Evolutionary conservation across 2,888 invertebrate species (phyloP).

Genomic region (Meandrusa payeni): DNA sequence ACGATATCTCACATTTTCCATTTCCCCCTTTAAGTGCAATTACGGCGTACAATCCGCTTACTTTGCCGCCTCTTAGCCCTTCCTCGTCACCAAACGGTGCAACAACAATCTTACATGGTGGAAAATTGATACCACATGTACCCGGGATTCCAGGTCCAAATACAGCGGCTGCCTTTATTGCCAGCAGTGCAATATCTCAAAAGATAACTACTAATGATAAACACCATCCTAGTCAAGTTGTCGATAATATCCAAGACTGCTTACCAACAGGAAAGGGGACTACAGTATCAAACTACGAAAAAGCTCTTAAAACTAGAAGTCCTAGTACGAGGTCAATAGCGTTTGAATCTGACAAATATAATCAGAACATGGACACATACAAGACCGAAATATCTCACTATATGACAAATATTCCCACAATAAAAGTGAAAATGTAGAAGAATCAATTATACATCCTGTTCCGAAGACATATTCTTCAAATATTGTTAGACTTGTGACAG

Average conservation of each 20-base stretch:
- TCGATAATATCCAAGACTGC: constrained; percentile 33
- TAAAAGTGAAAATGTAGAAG: constrained; percentile 67
- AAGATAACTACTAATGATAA: constrained; percentile 47
- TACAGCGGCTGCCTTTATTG: constrained; percentile 71
- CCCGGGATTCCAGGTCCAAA: constrained; percentile 94
- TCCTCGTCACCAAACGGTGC: constrained; percentile 78
- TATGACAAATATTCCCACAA: constrained; percentile 51
- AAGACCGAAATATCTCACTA: constrained; percentile 45
- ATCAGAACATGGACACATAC: constrained; percentile 42
- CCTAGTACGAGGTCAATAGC: constrained; percentile 35
- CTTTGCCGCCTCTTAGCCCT: constrained; percentile 79
- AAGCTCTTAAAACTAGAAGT: constrained; percentile 47
- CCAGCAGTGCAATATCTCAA: constrained; percentile 41
- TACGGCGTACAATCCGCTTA: constrained; percentile 86
- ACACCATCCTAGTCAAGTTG: constrained; percentile 40
- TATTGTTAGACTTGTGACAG: constrained; percentile 39
- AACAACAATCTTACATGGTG: constrained; percentile 83
- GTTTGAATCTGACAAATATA: constrained; percentile 48
- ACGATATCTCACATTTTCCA: constrained; percentile 79
- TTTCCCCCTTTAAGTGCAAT: constrained; percentile 86
- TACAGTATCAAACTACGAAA: constrained; percentile 48
- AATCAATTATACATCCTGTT: constrained; percentile 42
- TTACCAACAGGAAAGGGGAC: constrained; percentile 34
- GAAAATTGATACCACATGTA: constrained; percentile 91
- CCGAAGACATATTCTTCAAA: constrained; percentile 42